Conservation (phyloP, 2,888 invertebrate genomes). For the Therioaphis trifolii region DNA sequence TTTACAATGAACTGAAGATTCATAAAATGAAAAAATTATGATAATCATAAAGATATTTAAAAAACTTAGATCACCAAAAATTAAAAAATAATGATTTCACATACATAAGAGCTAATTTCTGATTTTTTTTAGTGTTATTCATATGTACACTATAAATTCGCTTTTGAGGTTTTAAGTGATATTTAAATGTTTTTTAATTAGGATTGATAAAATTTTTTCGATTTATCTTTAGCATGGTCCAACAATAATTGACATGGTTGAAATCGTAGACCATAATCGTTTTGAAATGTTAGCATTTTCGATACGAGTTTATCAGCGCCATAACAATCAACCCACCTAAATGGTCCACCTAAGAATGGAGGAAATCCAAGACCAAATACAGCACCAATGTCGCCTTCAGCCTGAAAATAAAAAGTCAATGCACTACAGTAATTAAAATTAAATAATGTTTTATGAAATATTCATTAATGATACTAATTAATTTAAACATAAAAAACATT, state of each 20-base stretch:
- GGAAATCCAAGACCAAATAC: conserved; percentile 99
- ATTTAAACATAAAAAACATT: no score
- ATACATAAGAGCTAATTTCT: not conserved
- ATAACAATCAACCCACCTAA: conserved; percentile 92
- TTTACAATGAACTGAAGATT: conserved; percentile 4
- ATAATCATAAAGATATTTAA: conserved; percentile 30
- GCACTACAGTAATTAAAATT: no score
- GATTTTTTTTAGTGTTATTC: no score
- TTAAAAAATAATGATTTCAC: conserved; percentile 14
- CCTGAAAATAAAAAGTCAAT: conserved; percentile 69
- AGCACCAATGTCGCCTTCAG: conserved; percentile 98
- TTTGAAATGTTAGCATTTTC: conserved; percentile 89
- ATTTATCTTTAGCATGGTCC: conserved; percentile 91
- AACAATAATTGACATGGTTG: conserved; percentile 90
- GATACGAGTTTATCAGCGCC: conserved; percentile 90
- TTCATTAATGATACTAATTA: no score
- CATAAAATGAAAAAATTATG: conserved; percentile 34
- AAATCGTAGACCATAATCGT: conserved; percentile 88
- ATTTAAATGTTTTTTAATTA: conserved; percentile 64
- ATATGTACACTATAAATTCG: conserved; percentile 9
- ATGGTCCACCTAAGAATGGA: conserved; percentile 92
- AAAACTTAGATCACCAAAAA: conserved; percentile 34
- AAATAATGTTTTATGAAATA: not conserved
- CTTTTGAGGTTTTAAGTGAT: not conserved
- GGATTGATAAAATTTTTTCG: conserved; percentile 85